Evolutionary conservation across 2,888 invertebrate genomes (phyloP), one percentile per base, ranked within the genome.

Genomic region (Trypoxylon attenuatum): DNA sequence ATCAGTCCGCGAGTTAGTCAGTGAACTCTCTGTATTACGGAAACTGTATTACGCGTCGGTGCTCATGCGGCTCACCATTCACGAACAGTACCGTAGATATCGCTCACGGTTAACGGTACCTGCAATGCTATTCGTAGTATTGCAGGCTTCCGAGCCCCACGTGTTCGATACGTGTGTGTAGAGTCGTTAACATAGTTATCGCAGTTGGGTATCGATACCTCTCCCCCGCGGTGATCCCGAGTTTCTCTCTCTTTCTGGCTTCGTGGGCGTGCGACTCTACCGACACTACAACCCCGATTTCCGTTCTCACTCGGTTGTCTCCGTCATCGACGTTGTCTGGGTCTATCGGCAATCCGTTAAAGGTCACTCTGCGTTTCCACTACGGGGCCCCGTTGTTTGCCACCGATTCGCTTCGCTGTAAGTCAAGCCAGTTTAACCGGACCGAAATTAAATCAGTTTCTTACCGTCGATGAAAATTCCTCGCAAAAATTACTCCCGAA

Each of bases 161-260:
- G 68, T 73, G 71, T 49, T 38, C 64, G 46, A 39, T 62, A 59
- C 63, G 55, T 56, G 58, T 59, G 42, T 46, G 41, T 22, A 50
- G 43, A 38, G 43, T 55, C 49, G 69, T 65, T 72, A 72, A 65
- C 65, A 72, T 39, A 66, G 69, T 72, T 72, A 72, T 65, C 72
- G 72, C 53, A 42, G 50, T 72, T 43, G 49, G 29, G 22, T 67
- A 67, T 64, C 59, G 59, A 67, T 55, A 47, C 42, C 15, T 23
- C 49, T 22, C 27, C 45, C 21, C 52, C 39, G n/a, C 33, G 13
- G 33, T 33, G 46, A 18, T 13, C n/a, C 2, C 21, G 6, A 43
- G 19, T 15, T n/a, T 23, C 6, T 25, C 15, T 46, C 25, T 46
- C 13, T n/a, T n/a, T 8, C 21, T 10, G n/a, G 6, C 13, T 8